These are phyloP conservation scores for Hipparchia semele DNA, from an alignment of 2,888 invertebrate genomes.

Conservation along the genomic window DNA sequence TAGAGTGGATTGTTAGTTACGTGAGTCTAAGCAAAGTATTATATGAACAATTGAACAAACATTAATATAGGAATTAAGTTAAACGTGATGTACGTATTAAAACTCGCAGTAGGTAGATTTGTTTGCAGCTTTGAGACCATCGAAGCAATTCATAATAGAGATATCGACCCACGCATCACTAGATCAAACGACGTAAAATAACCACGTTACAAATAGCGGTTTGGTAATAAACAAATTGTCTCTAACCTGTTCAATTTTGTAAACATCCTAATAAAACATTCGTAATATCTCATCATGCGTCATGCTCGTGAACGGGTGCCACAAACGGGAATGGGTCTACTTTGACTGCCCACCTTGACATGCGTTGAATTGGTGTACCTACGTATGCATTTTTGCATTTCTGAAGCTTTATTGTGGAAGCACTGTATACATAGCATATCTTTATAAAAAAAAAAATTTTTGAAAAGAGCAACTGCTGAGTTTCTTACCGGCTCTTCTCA, in stretches of 20 bases:
- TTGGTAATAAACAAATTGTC: conserved; percentile 26
- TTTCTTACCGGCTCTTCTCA: too few species aligned
- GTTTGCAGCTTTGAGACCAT: conserved; percentile 8
- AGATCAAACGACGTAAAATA: conserved; percentile 35
- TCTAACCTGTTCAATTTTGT: conserved; percentile 29
- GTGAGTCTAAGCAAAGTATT: conserved; percentile 36
- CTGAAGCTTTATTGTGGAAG: too few species aligned
- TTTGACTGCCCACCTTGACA: too few species aligned
- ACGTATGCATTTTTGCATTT: too few species aligned
- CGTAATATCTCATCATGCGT: too few species aligned
- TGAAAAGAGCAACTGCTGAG: too few species aligned
- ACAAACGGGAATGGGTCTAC: too few species aligned
- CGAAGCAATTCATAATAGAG: conserved; percentile 24
- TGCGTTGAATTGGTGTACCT: too few species aligned
- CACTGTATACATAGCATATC: too few species aligned
- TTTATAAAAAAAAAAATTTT: too few species aligned
- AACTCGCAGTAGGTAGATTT: conserved; percentile 21
- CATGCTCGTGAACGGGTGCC: too few species aligned
- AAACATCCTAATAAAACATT: conserved; percentile 24
- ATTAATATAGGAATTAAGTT: conserved; percentile 23
- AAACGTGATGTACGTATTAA: conserved; percentile 31
- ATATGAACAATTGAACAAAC: conserved; percentile 41
- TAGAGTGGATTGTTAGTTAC: conserved; percentile 44
- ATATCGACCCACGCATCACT: conserved; percentile 36
- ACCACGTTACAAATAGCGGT: conserved; percentile 12